Evolutionary conservation across 2,113 vertebrate species (phyloP), one percentile per base, ranked within the genome.

Genomic region (Platichthys stellatus): DNA sequence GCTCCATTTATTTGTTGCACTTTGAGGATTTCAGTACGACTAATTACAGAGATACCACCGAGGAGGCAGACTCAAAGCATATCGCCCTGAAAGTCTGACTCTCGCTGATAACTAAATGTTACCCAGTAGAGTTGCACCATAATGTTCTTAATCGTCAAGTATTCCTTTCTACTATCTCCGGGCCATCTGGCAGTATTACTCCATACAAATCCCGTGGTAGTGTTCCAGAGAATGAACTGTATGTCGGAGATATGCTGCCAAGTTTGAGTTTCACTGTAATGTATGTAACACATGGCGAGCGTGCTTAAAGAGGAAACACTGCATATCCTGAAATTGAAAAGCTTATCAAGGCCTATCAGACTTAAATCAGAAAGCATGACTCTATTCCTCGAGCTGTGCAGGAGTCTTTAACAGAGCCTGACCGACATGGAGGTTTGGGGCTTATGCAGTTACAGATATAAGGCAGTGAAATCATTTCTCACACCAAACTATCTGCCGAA

Each of bases 21-120:
- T 83, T 88, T 87, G 70, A 90, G 83, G 81, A 85, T 76, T 86
- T 85, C 77, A 85, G 73, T 82, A 63, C 71, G 59, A 49, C 84
- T 89, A 82, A 90, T 88, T 83, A 86, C 78, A 78, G 65, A 88
- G 68, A 71, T 59, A 68, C 79, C 76, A 20, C 69, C 70, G 70
- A 78, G 78, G 63, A 86, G 72, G 72, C 78, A 83, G 75, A 82
- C 84, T 84, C 40, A 60, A 66, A 89, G 74, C 75, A 70, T 84
- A 87, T 83, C 80, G 69, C 58, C 70, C 77, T 77, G 47, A 80
- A 85, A 76, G 73, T 79, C 74, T 62, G 57, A 69, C 59, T 59
- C 78, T 70, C 71, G 24, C 69, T 61, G 78, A 80, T 76, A 75
- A 80, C 76, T 64, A 74, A 85, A 84, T 73, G 69, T 75, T 84